Base-by-base conservation (phyloP, 1,140 invertebrate genomes). In the Drosophila hydei region DNA sequence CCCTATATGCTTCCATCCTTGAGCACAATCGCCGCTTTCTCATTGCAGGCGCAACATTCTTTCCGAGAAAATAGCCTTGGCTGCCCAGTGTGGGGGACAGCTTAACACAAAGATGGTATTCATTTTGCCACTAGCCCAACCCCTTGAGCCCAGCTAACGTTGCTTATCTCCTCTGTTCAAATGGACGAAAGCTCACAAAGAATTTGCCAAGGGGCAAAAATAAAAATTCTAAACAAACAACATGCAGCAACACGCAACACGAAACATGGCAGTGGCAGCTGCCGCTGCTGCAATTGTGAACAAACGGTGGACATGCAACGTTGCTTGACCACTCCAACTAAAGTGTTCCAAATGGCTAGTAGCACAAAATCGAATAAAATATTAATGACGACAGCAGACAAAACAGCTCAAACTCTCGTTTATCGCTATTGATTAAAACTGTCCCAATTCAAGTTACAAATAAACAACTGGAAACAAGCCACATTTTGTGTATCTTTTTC, bases 21-120 rank as follows among this genome's bases (percentile, higher is more conserved):
- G 55, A 43, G 38, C n/a, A 16, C 40, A 58, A 25, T 36, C 58
- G 43, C 2, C 14, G 43, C 23, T 45, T 25, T 21, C 18, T 19
- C 8, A 30, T 6, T 33, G 16, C 50, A 30, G 36, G 14, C 47
- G 42, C 72, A 79, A 84, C 61, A 85, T 77, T 85, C 72, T 23
- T 85, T 74, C 72, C 79, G 47, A 79, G 75, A 84, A 84, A 84
- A 67, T 30, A 51, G 51, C 43, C 71, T 30, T 64, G 55, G 47
- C 45, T 54, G 42, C 42, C 62, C 72, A 61, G 51, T 51, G 58
- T 21, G 42, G 9, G 42, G 58, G 68, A 68, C 75, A 74, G 78
- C 70, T 59, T 51, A 79, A 84, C 79, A 84, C 65, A 56, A 68
- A 80, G 45, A 27, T 42, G 16, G 48, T 71, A 74, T 71, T 79